Evolutionary conservation across 2,888 invertebrate genomes (phyloP).

Genomic region (Dasysyrphus tricinctus): DNA sequence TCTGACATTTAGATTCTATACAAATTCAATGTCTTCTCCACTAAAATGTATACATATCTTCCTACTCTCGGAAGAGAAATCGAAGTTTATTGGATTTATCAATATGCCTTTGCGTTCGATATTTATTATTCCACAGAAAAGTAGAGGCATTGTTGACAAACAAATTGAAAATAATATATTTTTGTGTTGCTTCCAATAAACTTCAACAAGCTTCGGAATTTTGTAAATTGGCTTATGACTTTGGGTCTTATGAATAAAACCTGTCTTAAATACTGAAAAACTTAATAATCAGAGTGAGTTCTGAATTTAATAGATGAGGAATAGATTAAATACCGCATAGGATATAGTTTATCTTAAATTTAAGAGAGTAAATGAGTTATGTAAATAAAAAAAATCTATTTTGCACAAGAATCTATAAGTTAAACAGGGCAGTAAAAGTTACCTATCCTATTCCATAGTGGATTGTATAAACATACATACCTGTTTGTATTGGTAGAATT

Average conservation of each 20-base stretch:
- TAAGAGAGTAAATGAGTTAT: background rate
- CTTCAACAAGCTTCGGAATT: conserved; percentile 5
- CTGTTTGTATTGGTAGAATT: conserved; percentile 80
- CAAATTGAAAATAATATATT: conserved; percentile 14
- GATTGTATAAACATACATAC: conserved; percentile 76
- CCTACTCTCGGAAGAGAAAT: background rate
- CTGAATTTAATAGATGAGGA: background rate
- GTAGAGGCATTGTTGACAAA: conserved; percentile 6
- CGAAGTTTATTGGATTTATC: conserved; percentile 28
- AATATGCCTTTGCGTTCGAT: conserved; percentile 25
- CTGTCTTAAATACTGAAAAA: background rate
- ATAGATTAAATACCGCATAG: too few relatives aligned
- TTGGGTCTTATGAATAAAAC: background rate
- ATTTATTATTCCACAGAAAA: background rate
- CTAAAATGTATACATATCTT: background rate
- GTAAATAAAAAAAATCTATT: background rate
- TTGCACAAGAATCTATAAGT: background rate
- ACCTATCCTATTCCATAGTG: background rate
- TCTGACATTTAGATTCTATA: conserved; percentile 26
- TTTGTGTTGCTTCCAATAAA: conserved; percentile 3
- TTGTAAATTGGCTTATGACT: background rate
- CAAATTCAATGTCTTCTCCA: conserved; percentile 17
- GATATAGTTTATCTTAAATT: background rate
- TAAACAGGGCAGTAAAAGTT: background rate
- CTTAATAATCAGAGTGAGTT: background rate